Evolutionary conservation across 2,888 invertebrate species (phyloP), one percentile per base, ranked within the genome.

Genomic region (Tillus elongatus): DNA sequence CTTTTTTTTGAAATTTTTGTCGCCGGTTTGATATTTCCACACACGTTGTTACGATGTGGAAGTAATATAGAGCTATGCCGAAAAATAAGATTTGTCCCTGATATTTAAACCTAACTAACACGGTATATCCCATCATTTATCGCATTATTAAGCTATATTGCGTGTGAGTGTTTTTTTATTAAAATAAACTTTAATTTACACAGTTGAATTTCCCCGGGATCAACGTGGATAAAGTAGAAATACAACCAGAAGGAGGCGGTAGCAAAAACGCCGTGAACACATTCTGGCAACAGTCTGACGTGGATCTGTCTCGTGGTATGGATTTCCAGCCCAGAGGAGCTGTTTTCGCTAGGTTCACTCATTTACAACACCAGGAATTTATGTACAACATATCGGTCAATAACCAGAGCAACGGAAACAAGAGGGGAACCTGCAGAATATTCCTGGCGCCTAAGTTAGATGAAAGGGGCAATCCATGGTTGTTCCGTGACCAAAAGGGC

Each of bases 251-350:
- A 9, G 73, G 71, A 0, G 73, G 74, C 1, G 51, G 56, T 2
- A 47, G 64, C 0, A 19, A 19, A 6, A 80, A 85, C 63, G 60
- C 63, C 1, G 44, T 87, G 28, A 63, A 64, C 41, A 87, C 86
- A 0, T 79, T 76, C 64, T 90, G 88, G 88, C 80, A 82, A 68
- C 77, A 82, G 63, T 81, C 82, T 38, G 79, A 81, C 33, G 71
- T 88, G 45, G 82, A 89, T 54, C 60, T 90, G 24, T 76, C 80
- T 0, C 73, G 86, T 1, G 90, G 90, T 0, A 71, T 90, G 57
- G 88, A 89, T 66, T 89, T 89, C 65, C 73, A 77, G 4, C 85
- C 85, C 0, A 70, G 84, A 1, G 87, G 87, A 31, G 63, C 76
- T 29, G 76, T 87, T 26, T 73, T 79, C 31, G 84, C 80, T 0